Conservation (phyloP, 2,888 invertebrate species). For the Cordilura impudica region DNA sequence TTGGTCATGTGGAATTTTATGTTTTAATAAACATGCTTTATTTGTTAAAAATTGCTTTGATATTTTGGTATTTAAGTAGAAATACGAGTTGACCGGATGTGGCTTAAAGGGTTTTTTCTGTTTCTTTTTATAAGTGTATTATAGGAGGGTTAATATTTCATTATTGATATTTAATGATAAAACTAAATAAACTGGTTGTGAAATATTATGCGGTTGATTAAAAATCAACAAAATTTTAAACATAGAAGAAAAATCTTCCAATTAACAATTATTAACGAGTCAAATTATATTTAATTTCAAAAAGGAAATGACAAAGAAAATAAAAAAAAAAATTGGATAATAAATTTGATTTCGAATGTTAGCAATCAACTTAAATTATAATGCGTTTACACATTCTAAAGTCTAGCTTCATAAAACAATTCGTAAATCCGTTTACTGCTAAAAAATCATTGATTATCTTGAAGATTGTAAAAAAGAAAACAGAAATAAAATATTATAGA, state of each 20-base stretch:
- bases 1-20: constrained; percentile 46
- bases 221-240: not conserved
- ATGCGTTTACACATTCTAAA: no score
- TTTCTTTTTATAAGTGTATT: constrained; percentile 32
- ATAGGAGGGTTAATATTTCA: constrained; percentile 55
- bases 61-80: constrained; percentile 4
- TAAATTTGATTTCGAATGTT: no score
- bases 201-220: constrained; percentile 55
- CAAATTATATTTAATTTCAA: not conserved
- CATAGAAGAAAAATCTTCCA: not conserved
- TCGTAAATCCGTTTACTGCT: no score
- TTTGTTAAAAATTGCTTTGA: constrained; percentile 56
- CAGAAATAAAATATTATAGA: no score
- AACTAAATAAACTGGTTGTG: constrained; percentile 39
- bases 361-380: no score
- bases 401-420: no score
- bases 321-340: no score
- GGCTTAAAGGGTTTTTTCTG: constrained; percentile 56
- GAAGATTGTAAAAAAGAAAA: no score
- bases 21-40: constrained; percentile 62
- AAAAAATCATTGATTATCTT: no score
- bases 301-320: not conserved
- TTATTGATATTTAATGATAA: constrained; percentile 62
- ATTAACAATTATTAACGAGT: not conserved
- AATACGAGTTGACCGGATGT: constrained; percentile 50